phyloP scores from a whole-genome alignment of 2,797 vertebrate species.

The Erethizon dorsatum region DNA sequence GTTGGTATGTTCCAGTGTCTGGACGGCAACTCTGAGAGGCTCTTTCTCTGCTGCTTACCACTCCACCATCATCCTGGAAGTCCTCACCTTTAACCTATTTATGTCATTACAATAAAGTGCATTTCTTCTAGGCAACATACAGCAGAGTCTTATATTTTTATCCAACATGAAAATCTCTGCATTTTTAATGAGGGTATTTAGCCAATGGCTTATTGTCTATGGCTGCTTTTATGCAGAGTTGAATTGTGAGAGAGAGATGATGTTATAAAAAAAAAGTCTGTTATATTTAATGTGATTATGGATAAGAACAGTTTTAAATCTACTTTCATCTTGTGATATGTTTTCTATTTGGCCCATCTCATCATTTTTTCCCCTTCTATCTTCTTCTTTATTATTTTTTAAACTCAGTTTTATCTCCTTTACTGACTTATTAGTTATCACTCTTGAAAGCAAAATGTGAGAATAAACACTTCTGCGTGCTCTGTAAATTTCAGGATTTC shows the following conservation, averaged over 20 bases:
- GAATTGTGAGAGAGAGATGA: background rate
- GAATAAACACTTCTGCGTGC: background rate
- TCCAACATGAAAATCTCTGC: background rate
- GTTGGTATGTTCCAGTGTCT: no score
- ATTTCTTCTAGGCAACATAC: conserved; percentile 5
- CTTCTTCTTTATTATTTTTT: conserved; percentile 32
- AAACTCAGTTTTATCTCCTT: background rate
- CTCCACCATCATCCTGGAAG: no score
- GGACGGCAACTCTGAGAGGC: no score
- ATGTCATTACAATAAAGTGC: conserved; percentile 13
- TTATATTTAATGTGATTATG: conserved; percentile 1
- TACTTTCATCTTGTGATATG: background rate
- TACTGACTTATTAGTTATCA: background rate
- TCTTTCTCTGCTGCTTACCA: no score
- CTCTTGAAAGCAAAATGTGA: no score
- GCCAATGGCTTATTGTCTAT: background rate
- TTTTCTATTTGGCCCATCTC: conserved; percentile 12
- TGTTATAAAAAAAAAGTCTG: background rate
- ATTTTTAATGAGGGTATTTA: background rate
- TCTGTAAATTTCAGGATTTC: conserved; percentile 25
- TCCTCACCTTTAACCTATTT: conserved; percentile 7
- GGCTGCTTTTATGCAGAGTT: background rate
- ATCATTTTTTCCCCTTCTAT: background rate
- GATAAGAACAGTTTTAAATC: conserved; percentile 19
- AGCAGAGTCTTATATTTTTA: background rate